These are phyloP conservation scores for Malurus splendens DNA, from an alignment of 2,797 vertebrate species.

Conservation along the genomic window DNA sequence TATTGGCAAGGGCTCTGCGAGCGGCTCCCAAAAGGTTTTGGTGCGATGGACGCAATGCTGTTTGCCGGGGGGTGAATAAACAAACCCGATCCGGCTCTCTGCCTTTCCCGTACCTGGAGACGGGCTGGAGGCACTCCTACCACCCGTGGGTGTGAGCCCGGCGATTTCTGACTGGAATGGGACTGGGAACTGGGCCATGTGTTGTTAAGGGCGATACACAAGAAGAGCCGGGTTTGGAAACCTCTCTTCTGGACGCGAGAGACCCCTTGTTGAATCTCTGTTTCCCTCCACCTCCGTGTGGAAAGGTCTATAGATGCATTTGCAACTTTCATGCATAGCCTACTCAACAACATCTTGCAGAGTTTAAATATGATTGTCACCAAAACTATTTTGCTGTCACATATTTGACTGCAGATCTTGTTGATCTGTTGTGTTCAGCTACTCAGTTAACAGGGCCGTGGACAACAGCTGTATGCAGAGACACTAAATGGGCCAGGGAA, in stretches of 20 bases:
- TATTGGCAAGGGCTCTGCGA: background rate
- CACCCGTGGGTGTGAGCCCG: accelerated
- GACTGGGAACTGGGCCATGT: accelerated
- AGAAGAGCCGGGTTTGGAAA: background rate
- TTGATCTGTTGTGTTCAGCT: background rate
- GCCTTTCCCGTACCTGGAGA: background rate
- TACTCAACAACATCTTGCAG: background rate
- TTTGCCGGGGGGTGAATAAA: background rate
- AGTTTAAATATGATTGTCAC: background rate
- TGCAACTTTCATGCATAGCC: background rate
- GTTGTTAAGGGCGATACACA: background rate
- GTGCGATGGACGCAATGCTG: background rate
- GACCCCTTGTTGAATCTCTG: background rate
- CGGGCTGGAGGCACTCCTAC: background rate
- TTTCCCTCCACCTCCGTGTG: accelerated
- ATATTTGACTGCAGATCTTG: background rate
- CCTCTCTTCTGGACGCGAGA: background rate
- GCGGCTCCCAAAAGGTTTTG: background rate
- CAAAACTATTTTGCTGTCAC: background rate
- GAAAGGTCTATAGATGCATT: background rate
- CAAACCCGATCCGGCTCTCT: background rate
- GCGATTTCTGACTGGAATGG: background rate
- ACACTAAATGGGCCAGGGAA: background rate
- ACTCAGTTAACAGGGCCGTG: background rate
- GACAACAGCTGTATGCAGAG: background rate